Percentiles rank a stretch among this genome's conserved stretches.
phyloP scores from a whole-genome alignment of 1,140 invertebrate species.

The Drosophila micromelanica region DNA sequence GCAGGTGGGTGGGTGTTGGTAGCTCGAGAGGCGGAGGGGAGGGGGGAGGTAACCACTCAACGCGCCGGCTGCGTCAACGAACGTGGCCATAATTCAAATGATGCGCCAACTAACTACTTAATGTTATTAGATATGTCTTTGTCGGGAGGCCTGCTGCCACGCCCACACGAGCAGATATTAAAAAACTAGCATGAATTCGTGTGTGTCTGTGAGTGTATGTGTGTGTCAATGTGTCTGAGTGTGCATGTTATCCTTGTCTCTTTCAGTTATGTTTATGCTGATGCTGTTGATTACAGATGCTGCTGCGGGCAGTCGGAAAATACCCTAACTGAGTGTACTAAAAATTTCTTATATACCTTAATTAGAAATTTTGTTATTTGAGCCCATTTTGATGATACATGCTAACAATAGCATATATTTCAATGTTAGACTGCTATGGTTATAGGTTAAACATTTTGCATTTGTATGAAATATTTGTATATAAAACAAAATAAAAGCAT shows the following conservation, averaged over 20 bases:
- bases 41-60: conserved; percentile 24
- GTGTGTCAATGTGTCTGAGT: conserved; percentile 11
- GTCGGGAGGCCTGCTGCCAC: conserved; percentile 38
- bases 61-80: conserved; percentile 64
- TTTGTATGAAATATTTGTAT: too few species aligned
- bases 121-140: conserved; percentile 79
- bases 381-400: too few species aligned
- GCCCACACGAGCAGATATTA: conserved; percentile 32
- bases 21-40: not conserved
- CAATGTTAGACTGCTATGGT: too few species aligned
- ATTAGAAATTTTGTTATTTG: too few species aligned
- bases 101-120: conserved; percentile 76
- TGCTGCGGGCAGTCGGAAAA: conserved; percentile 21
- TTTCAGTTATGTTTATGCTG: conserved; percentile 67
- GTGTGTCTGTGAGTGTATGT: not conserved
- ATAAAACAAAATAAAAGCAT: too few species aligned
- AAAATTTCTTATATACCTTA: too few species aligned
- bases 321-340: not conserved
- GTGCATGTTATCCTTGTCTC: conserved; percentile 19
- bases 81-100: conserved; percentile 80
- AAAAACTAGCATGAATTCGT: conserved; percentile 58
- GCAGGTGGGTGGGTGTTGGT: not conserved
- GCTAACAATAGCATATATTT: too few species aligned
- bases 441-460: too few species aligned
- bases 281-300: conserved; percentile 74